Evolutionary conservation across 2,113 vertebrate species (phyloP), one percentile per base, ranked within the genome.

Genomic region (Jacana jacana): DNA sequence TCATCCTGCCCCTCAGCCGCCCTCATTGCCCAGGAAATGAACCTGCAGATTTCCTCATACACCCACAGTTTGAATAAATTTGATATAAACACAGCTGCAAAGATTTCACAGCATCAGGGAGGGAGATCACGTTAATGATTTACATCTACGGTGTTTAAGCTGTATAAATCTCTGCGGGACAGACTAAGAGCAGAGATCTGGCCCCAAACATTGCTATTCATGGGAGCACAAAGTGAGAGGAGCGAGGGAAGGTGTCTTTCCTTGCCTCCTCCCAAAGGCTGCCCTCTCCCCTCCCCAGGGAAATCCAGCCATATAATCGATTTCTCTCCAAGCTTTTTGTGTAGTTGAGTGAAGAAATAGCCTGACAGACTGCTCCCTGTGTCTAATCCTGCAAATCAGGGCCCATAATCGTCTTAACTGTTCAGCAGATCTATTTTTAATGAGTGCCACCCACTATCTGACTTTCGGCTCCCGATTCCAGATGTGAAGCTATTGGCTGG

Each of bases 381-480:
- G 88, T 96, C 95, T 96, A 91, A 91, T 91, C 95, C 91, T 93
- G 81, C 49, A 64, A 95, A 92, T 85, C 97, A 95, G 96, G 61
- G 60, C 66, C 91, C 52, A 49, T 95, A 95, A 97, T 95, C 96
- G 7, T 20, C 97, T 98, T 96, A 97, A 40, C 93, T 72, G 42
- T 18, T 17, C 94, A 70, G 88, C 95, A 95, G 76, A 96, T 93
- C 94, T 95, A 87, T 95, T 92, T 97, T 97, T 97, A 92, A 97
- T 93, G 91, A 95, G 55, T 19, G 64, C 81, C 83, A 90, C 73
- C 96, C 90, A 79, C 91, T 76, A 13, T 25, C 65, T 69, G 93
- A 39, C 94, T 91, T 6, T 76, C 31, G 63, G 76, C 31, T 89
- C 83, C 89, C 2, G 4, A 19, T 63, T 86, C 93, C 96, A 91